Conservation (phyloP, 2,797 vertebrate species). For the Gorsachius magnificus region DNA sequence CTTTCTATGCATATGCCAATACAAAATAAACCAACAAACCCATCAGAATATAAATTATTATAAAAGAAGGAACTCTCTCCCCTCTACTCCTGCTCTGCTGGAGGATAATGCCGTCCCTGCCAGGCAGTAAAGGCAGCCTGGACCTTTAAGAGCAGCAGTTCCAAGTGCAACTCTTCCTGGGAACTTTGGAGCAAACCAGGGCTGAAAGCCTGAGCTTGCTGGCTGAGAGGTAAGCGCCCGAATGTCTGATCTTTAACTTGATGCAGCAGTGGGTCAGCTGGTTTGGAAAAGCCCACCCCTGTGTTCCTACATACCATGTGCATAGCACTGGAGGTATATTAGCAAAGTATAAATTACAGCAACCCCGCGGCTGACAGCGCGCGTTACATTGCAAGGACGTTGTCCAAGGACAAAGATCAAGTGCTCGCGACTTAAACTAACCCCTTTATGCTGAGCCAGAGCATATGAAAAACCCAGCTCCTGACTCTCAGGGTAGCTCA, state of each 20-base stretch:
- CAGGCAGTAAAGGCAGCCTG: neutral
- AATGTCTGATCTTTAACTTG: neutral
- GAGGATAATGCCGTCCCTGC: neutral
- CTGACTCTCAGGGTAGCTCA: neutral
- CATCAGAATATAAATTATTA: neutral
- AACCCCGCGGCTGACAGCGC: fast-evolving
- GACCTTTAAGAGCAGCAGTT: slow-evolving; percentile 46
- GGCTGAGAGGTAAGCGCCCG: neutral
- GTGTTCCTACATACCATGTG: fast-evolving
- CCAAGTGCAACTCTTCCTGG: neutral
- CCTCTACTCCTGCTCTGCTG: neutral
- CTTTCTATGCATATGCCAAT: neutral
- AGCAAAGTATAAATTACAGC: neutral
- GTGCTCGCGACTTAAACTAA: neutral
- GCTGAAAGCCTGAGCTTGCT: neutral
- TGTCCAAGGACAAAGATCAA: neutral
- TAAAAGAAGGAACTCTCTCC: neutral
- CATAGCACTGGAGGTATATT: neutral
- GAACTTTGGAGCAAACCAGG: neutral
- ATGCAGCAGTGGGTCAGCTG: neutral
- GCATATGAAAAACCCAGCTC: neutral
- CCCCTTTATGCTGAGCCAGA: neutral
- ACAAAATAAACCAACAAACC: neutral
- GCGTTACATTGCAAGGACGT: fast-evolving
- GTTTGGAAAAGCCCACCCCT: neutral